Evolutionary conservation across 2,888 invertebrate genomes (phyloP).

Genomic region (Bimastos eiseni): DNA sequence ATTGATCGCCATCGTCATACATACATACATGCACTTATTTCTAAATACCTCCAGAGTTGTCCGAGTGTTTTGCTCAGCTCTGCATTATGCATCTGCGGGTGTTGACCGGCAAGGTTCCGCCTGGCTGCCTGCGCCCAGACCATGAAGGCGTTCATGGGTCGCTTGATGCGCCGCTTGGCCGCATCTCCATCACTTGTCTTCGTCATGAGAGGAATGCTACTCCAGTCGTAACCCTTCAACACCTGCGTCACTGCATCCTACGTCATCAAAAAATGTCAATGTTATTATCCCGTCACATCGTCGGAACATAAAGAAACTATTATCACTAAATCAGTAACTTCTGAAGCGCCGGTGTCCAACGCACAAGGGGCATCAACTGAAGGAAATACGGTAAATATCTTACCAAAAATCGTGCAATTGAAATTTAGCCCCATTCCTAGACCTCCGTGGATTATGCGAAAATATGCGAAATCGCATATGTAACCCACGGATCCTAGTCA

Average conservation of each 20-base stretch:
- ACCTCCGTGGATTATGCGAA: no score
- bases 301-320: no score
- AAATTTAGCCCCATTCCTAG: no score
- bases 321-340: no score
- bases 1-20: no score
- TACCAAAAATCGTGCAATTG: no score
- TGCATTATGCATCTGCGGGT: slow-evolving; percentile 92
- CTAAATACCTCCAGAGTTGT: slow-evolving; percentile 82
- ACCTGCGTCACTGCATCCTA: slow-evolving; percentile 89
- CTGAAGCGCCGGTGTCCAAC: no score
- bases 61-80: slow-evolving; percentile 93
- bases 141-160: slow-evolving; percentile 99
- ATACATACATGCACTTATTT: no score
- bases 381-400: no score
- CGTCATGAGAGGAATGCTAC: slow-evolving; percentile 81
- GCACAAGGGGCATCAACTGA: no score
- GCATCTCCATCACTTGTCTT: slow-evolving; percentile 41
- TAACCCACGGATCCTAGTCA: no score
- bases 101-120: slow-evolving; percentile 84
- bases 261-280: background rate
- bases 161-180: slow-evolving; percentile 83
- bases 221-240: slow-evolving; percentile 88
- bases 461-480: no score
- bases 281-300: background rate
- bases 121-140: slow-evolving; percentile 96